phyloP scores from a whole-genome alignment of 2,888 invertebrate genomes.

The Drosophila meridionalis region DNA sequence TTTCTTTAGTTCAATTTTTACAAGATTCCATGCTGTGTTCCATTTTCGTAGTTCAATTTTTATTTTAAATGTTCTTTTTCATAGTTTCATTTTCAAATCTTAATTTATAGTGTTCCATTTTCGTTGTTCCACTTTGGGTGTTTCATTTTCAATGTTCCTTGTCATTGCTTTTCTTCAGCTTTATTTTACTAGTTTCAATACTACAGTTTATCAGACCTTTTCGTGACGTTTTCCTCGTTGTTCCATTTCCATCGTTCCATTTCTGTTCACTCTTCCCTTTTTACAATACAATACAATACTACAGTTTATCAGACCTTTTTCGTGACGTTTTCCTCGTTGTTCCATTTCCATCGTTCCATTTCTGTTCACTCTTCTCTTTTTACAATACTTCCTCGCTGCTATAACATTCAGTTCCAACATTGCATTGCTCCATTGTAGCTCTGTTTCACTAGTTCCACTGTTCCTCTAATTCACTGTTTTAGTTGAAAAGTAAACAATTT shows the following conservation, averaged over 20 bases:
- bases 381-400: neutral
- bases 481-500: neutral
- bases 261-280: no score
- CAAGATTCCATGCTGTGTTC: neutral
- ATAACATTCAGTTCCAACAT: neutral
- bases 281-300: no score
- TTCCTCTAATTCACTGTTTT: neutral
- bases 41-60: neutral
- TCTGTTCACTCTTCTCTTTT: no score
- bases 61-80: neutral
- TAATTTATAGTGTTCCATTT: neutral
- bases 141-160: neutral
- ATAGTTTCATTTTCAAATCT: neutral
- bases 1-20: neutral
- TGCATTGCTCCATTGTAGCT: neutral
- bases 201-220: no score
- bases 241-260: neutral
- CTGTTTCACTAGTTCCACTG: neutral
- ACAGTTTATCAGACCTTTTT: no score
- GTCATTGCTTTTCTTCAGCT: neutral
- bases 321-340: no score
- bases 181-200: neutral
- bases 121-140: neutral
- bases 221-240: no score
- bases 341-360: no score